Conservation (phyloP, 2,113 vertebrate genomes). For the Pteropus alecto region DNA sequence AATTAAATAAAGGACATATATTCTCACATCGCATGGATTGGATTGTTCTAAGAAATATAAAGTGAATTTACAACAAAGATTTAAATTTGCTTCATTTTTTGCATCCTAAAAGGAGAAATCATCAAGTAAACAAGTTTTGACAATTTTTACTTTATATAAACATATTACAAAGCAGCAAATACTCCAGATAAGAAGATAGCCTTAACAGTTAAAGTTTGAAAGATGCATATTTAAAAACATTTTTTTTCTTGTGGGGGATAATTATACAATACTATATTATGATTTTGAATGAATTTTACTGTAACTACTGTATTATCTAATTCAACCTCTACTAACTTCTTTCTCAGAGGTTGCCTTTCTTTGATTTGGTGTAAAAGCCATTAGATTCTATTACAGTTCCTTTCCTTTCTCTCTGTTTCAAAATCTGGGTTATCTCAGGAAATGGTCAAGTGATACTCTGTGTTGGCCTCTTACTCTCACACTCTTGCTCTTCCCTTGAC, state of each 20-base stretch:
- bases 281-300: background rate
- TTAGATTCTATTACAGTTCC: background rate
- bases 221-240: background rate
- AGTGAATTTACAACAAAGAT: background rate
- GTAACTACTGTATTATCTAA: background rate
- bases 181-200: background rate
- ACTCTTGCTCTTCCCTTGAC: background rate
- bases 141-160: background rate
- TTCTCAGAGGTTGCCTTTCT: background rate
- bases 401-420: background rate
- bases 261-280: background rate
- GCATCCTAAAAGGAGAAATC: background rate
- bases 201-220: background rate
- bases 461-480: background rate
- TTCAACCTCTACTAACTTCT: background rate
- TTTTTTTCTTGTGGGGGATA: background rate
- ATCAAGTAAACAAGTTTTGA: background rate
- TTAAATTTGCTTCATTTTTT: background rate
- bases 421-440: background rate
- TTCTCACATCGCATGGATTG: background rate
- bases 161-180: background rate
- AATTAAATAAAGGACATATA: background rate
- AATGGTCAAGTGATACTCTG: background rate
- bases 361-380: background rate
- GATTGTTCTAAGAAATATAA: background rate